A percentile compares a stretch with the other conserved stretches of the same genome.
phyloP scores from a whole-genome alignment of 2,113 vertebrate species.

The Sterrhoptilus dennistouni region DNA sequence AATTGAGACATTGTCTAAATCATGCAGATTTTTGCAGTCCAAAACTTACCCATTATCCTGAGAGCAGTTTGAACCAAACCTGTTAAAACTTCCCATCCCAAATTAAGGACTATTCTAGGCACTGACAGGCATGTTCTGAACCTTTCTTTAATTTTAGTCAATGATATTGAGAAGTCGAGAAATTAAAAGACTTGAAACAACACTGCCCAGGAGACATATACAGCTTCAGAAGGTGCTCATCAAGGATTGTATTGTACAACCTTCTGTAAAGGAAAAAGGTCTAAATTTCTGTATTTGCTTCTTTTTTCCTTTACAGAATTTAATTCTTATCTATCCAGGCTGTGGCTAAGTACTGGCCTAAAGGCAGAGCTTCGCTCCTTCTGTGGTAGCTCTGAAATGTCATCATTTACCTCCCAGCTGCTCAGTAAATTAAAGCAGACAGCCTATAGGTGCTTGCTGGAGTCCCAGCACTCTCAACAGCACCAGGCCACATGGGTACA shows the following conservation, averaged over 20 bases:
- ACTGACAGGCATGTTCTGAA: background rate
- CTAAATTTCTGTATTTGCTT: background rate
- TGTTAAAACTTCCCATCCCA: background rate
- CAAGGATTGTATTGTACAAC: background rate
- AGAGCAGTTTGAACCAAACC: background rate
- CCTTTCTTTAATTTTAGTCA: background rate
- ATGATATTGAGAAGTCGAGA: background rate
- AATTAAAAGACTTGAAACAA: background rate
- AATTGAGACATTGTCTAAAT: background rate
- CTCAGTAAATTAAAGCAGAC: background rate
- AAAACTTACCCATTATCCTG: background rate
- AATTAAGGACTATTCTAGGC: background rate
- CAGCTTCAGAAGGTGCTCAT: background rate
- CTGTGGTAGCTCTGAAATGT: background rate
- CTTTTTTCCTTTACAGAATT: background rate
- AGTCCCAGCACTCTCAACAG: background rate
- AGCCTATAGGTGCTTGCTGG: background rate
- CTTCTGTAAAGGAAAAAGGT: background rate
- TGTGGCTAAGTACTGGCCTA: background rate
- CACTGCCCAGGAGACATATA: background rate
- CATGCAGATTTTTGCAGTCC: accelerated
- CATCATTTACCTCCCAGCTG: background rate
- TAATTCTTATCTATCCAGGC: background rate
- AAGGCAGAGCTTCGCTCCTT: background rate
- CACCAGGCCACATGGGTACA: background rate